Percentiles rank a stretch among this genome's conserved stretches.
These are phyloP conservation scores for Eupithecia dodoneata DNA, from an alignment of 2,888 invertebrate genomes.

Conservation along the genomic window DNA sequence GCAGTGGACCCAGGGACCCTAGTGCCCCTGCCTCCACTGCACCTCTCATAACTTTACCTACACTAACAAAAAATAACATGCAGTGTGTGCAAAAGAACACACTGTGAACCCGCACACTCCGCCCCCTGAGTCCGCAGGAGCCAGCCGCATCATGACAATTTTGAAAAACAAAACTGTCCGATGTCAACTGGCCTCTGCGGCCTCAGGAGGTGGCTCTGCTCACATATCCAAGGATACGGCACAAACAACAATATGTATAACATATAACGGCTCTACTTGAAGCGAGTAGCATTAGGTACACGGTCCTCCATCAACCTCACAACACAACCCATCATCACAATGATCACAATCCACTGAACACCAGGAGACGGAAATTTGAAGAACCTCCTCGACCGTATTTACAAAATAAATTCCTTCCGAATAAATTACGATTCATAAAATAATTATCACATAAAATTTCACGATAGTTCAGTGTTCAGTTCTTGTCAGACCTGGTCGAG, in stretches of 20 bases:
- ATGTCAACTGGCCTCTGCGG: constrained; percentile 48
- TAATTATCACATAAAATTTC: constrained; percentile 84
- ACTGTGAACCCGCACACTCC: constrained; percentile 49
- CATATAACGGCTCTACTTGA: constrained; percentile 75
- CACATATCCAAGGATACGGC: constrained; percentile 64
- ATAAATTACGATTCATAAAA: constrained; percentile 84
- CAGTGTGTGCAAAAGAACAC: constrained; percentile 51
- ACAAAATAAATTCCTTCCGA: constrained; percentile 81
- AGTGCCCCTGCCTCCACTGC: constrained; percentile 41
- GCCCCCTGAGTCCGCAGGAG: constrained; percentile 47
- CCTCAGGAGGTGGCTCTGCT: constrained; percentile 50
- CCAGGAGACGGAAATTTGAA: constrained; percentile 64
- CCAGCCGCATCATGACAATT: constrained; percentile 51
- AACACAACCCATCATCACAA: constrained; percentile 65
- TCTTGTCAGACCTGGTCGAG: constrained; percentile 36
- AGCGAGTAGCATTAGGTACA: constrained; percentile 78
- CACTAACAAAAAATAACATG: constrained; percentile 76
- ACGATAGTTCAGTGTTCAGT: constrained; percentile 50
- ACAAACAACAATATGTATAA: constrained; percentile 72
- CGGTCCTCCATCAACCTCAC: constrained; percentile 65
- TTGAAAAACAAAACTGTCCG: constrained; percentile 59
- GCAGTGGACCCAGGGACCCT: constrained; percentile 48
- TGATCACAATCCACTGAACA: constrained; percentile 69
- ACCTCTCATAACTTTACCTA: constrained; percentile 59
- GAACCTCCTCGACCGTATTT: constrained; percentile 71